phyloP scores from a whole-genome alignment of 2,888 invertebrate species.

The Ormyrus labotus region DNA sequence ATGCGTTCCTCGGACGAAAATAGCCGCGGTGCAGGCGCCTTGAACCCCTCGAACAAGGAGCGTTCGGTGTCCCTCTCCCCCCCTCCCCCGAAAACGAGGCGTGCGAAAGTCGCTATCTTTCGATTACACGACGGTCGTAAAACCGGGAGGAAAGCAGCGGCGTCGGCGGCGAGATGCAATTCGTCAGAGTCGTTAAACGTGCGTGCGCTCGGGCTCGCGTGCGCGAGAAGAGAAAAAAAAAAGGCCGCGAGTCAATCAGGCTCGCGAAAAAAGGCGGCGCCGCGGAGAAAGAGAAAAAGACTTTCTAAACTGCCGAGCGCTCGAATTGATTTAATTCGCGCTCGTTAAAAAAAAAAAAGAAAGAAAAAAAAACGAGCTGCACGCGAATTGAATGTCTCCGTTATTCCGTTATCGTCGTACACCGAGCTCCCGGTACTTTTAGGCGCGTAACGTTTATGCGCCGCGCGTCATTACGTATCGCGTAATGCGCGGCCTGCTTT shows the following conservation, averaged over 20 bases:
- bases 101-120: constrained; percentile 8
- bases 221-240: background rate
- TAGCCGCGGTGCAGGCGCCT: constrained; percentile 12
- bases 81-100: constrained; percentile 3
- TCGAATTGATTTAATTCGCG: background rate
- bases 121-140: constrained; percentile 23
- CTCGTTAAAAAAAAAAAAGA: background rate
- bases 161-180: too few species aligned
- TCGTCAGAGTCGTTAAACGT: too few species aligned
- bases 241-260: constrained; percentile 2
- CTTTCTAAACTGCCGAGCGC: background rate
- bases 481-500: too few species aligned
- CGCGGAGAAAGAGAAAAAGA: background rate
- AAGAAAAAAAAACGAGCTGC: background rate
- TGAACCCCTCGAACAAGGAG: background rate
- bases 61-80: background rate
- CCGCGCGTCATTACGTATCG: too few species aligned
- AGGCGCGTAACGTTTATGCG: too few species aligned
- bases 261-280: background rate
- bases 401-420: background rate
- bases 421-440: too few species aligned
- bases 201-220: background rate
- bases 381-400: background rate
- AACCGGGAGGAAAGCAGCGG: background rate
- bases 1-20: background rate